Conservation (phyloP, 2,888 invertebrate genomes). For the Zeuzera pyrina region DNA sequence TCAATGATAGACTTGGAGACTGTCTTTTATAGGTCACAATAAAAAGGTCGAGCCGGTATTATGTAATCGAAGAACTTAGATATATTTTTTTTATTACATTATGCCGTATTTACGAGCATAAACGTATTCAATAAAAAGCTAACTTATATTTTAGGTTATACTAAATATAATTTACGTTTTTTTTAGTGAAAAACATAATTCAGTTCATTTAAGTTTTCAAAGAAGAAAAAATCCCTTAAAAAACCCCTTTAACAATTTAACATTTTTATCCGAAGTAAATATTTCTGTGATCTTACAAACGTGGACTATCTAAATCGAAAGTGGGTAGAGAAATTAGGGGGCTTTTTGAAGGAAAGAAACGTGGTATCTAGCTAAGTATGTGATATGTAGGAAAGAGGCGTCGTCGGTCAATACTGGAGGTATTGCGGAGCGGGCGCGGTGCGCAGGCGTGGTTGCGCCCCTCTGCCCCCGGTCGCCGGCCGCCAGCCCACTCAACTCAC, state of each 20-base stretch:
- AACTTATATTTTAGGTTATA: too few species aligned
- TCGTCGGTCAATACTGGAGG: slow-evolving; percentile 72
- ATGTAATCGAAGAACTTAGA: not conserved
- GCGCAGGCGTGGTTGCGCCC: slow-evolving; percentile 58
- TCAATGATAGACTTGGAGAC: slow-evolving; percentile 19
- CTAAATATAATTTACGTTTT: too few species aligned
- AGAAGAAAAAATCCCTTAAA: too few species aligned
- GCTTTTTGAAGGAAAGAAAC: slow-evolving; percentile 65
- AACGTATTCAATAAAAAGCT: too few species aligned
- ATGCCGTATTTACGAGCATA: too few species aligned
- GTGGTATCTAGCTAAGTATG: slow-evolving; percentile 68
- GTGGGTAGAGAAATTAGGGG: slow-evolving; percentile 58
- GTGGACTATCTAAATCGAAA: slow-evolving; percentile 58
- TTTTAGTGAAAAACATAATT: too few species aligned
- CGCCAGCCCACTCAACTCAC: slow-evolving; percentile 29
- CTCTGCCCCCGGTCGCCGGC: slow-evolving; percentile 24
- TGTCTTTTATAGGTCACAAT: not conserved
- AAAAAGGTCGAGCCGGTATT: not conserved
- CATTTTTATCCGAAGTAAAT: too few species aligned
- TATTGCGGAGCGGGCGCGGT: slow-evolving; percentile 59
- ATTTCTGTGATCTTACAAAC: slow-evolving; percentile 32
- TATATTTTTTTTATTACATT: not conserved
- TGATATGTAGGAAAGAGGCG: slow-evolving; percentile 69
- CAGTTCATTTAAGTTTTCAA: too few species aligned
- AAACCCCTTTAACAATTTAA: too few species aligned